A percentile compares a stretch with the other conserved stretches of the same genome.
phyloP scores from a whole-genome alignment of 2,888 invertebrate genomes.

The Aquatica leii region DNA sequence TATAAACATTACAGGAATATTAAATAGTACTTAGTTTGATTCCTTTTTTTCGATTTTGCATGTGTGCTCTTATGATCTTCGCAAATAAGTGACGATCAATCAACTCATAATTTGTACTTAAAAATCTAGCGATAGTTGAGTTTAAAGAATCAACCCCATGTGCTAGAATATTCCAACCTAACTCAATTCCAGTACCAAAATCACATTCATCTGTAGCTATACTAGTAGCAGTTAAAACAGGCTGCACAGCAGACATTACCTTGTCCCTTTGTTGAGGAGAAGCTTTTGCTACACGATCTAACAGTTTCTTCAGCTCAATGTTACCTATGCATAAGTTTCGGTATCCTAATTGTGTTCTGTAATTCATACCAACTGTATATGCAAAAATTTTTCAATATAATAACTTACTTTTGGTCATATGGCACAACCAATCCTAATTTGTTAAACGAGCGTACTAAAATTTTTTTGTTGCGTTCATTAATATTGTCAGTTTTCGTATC shows the following conservation, averaged over 20 bases:
- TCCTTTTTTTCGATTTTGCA: constrained; percentile 73
- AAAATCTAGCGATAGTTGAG: constrained; percentile 68
- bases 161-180: constrained; percentile 86
- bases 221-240: constrained; percentile 81
- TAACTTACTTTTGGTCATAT: constrained; percentile 70
- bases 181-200: constrained; percentile 91
- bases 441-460: constrained; percentile 79
- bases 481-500: constrained; percentile 67
- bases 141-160: constrained; percentile 77
- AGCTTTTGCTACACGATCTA: constrained; percentile 71
- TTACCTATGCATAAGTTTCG: constrained; percentile 64
- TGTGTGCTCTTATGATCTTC: constrained; percentile 78
- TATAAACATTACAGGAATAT: too few species aligned
- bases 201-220: constrained; percentile 96
- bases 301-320: constrained; percentile 69
- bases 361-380: too few species aligned
- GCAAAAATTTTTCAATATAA: constrained; percentile 11
- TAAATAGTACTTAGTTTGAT: constrained; percentile 61
- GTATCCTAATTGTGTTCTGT: constrained; percentile 81
- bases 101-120: constrained; percentile 79
- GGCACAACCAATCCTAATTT: constrained; percentile 87
- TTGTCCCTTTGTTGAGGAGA: constrained; percentile 68
- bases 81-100: constrained; percentile 76
- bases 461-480: constrained; percentile 67
- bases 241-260: constrained; percentile 76